Evolutionary conservation across 2,888 invertebrate genomes (phyloP).

Genomic region (Boloria selene): DNA sequence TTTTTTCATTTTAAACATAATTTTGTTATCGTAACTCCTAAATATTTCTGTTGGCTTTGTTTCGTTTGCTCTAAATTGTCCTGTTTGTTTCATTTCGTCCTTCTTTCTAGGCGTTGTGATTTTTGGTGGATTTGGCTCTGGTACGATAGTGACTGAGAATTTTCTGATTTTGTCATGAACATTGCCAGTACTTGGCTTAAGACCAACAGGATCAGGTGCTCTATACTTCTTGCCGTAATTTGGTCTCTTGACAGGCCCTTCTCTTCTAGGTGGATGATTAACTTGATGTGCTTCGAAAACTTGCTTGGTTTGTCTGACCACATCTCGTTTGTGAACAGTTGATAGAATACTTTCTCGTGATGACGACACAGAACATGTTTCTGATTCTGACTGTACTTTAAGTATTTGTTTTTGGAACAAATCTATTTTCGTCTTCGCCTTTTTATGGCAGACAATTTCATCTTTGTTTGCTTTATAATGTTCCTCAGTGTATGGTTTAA

Average conservation of each 20-base stretch:
- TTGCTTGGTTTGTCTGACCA: conserved; percentile 65
- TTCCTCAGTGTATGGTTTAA: conserved; percentile 70
- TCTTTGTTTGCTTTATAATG: conserved; percentile 64
- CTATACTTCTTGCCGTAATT: conserved; percentile 44
- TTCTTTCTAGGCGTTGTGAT: conserved; percentile 58
- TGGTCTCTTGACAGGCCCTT: conserved; percentile 51
- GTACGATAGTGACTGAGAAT: conserved; percentile 61
- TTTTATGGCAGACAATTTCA: conserved; percentile 68
- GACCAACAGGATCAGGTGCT: conserved; percentile 47
- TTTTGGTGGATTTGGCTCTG: conserved; percentile 53
- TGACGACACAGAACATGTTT: conserved; percentile 66
- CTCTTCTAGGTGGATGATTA: background rate
- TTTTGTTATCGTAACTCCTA: conserved; percentile 62
- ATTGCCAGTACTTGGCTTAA: conserved; percentile 61
- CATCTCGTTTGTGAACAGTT: conserved; percentile 41
- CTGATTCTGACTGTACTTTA: conserved; percentile 68
- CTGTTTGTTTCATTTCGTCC: conserved; percentile 59
- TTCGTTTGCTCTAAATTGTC: conserved; percentile 63
- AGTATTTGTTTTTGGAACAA: conserved; percentile 77
- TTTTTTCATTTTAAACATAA: conserved; percentile 66
- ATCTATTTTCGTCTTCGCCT: conserved; percentile 75
- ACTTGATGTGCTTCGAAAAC: conserved; percentile 57
- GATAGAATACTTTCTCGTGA: conserved; percentile 45
- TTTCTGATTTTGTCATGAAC: conserved; percentile 75
- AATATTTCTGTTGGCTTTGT: conserved; percentile 62